phyloP scores from a whole-genome alignment of 2,888 invertebrate genomes.

The Dorcus hopei region DNA sequence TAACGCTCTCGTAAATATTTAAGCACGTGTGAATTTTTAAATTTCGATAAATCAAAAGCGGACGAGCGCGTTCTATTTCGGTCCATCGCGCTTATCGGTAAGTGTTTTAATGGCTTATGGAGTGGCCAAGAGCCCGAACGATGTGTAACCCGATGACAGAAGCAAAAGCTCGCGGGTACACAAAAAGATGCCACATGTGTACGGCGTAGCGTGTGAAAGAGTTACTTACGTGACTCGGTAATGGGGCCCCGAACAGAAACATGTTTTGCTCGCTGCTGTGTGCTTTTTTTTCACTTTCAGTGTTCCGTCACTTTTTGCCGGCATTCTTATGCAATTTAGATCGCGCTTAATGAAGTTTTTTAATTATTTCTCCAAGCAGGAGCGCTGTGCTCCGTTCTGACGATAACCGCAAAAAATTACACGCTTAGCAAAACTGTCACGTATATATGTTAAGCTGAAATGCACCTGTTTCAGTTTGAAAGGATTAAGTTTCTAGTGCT shows the following conservation, averaged over 20 bases:
- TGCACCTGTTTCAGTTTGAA: constrained; percentile 14
- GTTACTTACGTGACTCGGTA: constrained; percentile 29
- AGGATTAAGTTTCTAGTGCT: constrained; percentile 9
- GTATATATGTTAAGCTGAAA: constrained; percentile 10
- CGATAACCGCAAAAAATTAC: constrained; percentile 6
- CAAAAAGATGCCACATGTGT: constrained; percentile 30
- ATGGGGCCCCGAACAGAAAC: constrained; percentile 25
- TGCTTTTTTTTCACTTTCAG: constrained; percentile 6
- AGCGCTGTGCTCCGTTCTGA: constrained; percentile 1
- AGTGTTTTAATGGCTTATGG: constrained; percentile 14
- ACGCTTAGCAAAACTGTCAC: constrained; percentile 13
- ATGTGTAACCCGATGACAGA: constrained; percentile 28
- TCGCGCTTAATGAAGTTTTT: constrained; percentile 12
- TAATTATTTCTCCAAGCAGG: constrained; percentile 3
- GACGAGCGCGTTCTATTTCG: constrained; percentile 14
- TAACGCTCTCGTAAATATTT: constrained; percentile 11
- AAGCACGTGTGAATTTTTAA: constrained; percentile 16
- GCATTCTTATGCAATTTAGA: constrained; percentile 20
- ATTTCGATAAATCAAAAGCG: constrained; percentile 15
- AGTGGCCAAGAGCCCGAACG: constrained; percentile 20
- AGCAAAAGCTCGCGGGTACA: constrained; percentile 8
- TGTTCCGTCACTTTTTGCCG: constrained; percentile 11
- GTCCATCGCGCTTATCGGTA: constrained; percentile 16
- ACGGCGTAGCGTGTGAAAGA: constrained; percentile 33
- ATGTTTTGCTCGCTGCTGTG: constrained; percentile 12